Conservation (phyloP, 30 jellyfish, hydroid and myxozoan genomes). For the Sanderia malayensis region DNA sequence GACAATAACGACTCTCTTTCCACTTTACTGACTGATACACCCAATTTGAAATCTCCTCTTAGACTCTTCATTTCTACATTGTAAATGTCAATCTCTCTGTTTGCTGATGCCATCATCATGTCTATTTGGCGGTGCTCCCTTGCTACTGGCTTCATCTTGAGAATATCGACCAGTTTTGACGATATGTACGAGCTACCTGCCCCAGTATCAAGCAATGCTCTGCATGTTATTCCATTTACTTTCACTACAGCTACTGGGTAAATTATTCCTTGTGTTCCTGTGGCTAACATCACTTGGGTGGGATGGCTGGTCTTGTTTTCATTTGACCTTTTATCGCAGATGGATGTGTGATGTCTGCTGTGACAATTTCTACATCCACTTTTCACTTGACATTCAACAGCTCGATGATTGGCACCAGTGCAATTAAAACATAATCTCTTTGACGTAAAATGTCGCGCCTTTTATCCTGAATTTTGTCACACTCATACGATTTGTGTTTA, state of each 20-base stretch:
- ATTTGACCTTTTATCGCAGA: slow-evolving; percentile 45
- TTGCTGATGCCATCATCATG: slow-evolving; percentile 66
- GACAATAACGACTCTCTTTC: slow-evolving; percentile 46
- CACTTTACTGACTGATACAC: slow-evolving; percentile 45
- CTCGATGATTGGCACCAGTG: slow-evolving; percentile 54
- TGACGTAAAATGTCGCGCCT: slow-evolving; percentile 10
- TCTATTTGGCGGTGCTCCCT: slow-evolving; percentile 52
- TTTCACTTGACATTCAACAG: slow-evolving; percentile 46
- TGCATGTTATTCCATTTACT: slow-evolving; percentile 55
- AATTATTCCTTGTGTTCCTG: slow-evolving; percentile 31
- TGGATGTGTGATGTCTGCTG: slow-evolving; percentile 54
- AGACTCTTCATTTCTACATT: slow-evolving; percentile 17
- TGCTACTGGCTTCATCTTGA: slow-evolving; percentile 27
- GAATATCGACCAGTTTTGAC: slow-evolving; percentile 36
- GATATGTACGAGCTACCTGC: slow-evolving; percentile 75
- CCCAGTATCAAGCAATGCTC: slow-evolving; percentile 60
- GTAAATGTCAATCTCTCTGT: slow-evolving; percentile 42
- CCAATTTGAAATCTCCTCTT: slow-evolving; percentile 44
- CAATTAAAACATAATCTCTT: slow-evolving; percentile 52
- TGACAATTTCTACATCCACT: slow-evolving; percentile 49
- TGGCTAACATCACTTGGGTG: slow-evolving; percentile 26
- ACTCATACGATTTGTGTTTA: slow-evolving; percentile 25
- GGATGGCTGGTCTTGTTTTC: too few relatives aligned
- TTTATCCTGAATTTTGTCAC: slow-evolving; percentile 33
- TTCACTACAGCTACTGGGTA: slow-evolving; percentile 41